Evolutionary conservation across 2,113 vertebrate species (phyloP).

Genomic region (Danio rerio): DNA sequence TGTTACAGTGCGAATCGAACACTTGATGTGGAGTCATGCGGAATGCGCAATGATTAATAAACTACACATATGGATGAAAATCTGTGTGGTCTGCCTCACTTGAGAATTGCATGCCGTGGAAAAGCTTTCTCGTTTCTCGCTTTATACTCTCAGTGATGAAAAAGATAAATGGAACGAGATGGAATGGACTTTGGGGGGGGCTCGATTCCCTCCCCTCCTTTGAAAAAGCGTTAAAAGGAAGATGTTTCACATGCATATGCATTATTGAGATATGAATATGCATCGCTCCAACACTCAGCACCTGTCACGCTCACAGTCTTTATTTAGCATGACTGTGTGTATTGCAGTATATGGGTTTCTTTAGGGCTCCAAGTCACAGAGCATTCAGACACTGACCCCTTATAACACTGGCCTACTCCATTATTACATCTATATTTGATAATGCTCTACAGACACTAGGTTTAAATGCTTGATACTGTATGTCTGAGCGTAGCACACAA

Average conservation of each 20-base stretch:
- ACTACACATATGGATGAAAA: conserved; percentile 36
- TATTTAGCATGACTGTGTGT: conserved; percentile 21
- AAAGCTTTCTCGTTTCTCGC: conserved; percentile 15
- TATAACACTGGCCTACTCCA: neutral
- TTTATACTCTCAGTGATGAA: conserved; percentile 16
- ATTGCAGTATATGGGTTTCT: neutral
- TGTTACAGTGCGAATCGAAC: neutral
- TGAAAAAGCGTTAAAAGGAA: neutral
- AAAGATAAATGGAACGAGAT: conserved; percentile 7
- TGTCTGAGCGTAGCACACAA: conserved; percentile 29
- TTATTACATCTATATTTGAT: conserved; percentile 49
- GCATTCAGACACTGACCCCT: conserved; percentile 21
- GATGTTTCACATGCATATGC: conserved; percentile 38
- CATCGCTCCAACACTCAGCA: conserved; percentile 13
- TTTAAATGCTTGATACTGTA: conserved; percentile 6
- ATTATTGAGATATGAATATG: conserved; percentile 47
- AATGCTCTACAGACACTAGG: conserved; percentile 25
- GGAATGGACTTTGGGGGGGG: conserved; percentile 3
- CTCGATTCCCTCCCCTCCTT: conserved; percentile 12
- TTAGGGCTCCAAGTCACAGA: conserved; percentile 2
- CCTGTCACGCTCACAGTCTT: conserved; percentile 17
- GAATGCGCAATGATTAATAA: conserved; percentile 36
- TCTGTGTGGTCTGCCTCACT: neutral
- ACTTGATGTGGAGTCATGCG: neutral
- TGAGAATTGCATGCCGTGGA: neutral